A percentile compares a stretch with the other conserved stretches of the same genome.
Evolutionary conservation across 1,140 invertebrate genomes (phyloP).

Genomic region (Drosophila auraria): DNA sequence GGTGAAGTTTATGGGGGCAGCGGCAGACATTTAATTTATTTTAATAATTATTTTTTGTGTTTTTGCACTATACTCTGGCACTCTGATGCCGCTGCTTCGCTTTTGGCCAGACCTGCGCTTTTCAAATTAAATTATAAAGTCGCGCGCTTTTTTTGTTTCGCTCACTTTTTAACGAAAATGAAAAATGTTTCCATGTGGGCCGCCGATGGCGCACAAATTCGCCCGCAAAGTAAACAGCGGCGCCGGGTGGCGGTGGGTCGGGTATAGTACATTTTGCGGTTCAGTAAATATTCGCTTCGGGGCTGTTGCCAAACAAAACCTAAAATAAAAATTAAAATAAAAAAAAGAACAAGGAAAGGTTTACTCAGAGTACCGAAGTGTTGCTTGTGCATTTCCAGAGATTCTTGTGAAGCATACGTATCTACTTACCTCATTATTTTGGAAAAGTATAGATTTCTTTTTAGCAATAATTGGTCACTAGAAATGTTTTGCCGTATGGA

Average conservation of each 20-base stretch:
- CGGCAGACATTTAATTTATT: slow-evolving; percentile 82
- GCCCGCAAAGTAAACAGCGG: slow-evolving; percentile 64
- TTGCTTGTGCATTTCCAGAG: not conserved
- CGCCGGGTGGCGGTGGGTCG: slow-evolving; percentile 15
- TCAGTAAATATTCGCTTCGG: slow-evolving; percentile 49
- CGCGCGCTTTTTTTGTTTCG: slow-evolving; percentile 49
- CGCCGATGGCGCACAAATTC: slow-evolving; percentile 68
- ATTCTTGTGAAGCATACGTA: too few species aligned
- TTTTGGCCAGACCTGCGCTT: slow-evolving; percentile 58
- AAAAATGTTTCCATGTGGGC: slow-evolving; percentile 69
- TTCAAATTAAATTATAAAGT: slow-evolving; percentile 82
- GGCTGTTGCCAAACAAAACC: slow-evolving; percentile 25
- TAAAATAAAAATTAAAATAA: not conserved
- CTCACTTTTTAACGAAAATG: slow-evolving; percentile 72
- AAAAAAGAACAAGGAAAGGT: not conserved
- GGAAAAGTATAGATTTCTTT: not conserved
- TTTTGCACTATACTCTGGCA: slow-evolving; percentile 9
- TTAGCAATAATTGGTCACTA: not conserved
- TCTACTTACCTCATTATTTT: not conserved
- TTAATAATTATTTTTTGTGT: slow-evolving; percentile 75
- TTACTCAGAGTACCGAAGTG: not conserved
- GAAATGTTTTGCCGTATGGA: not conserved
- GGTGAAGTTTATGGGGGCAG: slow-evolving; percentile 74
- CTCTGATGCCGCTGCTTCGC: slow-evolving; percentile 2
- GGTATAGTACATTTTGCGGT: slow-evolving; percentile 61